A percentile compares a stretch with the other conserved stretches of the same genome.
Evolutionary conservation across 2,888 invertebrate genomes (phyloP).

Genomic region (Parapristionchus giblindavisi): DNA sequence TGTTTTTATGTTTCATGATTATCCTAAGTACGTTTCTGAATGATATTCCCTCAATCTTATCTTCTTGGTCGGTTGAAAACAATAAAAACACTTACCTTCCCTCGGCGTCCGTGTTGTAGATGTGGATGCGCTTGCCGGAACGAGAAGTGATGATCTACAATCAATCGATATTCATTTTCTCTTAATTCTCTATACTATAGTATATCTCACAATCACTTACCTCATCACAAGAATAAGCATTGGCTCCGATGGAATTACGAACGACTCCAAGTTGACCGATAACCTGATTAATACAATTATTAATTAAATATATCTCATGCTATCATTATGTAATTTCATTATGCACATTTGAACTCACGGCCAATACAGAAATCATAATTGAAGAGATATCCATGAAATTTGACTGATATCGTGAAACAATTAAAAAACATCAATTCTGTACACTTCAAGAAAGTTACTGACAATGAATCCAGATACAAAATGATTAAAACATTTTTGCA

Average conservation of each 20-base stretch:
- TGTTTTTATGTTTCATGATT: too few species aligned
- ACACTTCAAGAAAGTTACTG: too few species aligned
- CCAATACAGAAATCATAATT: too few species aligned
- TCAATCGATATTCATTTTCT: background rate
- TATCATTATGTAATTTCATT: too few species aligned
- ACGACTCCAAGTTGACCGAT: constrained; percentile 85
- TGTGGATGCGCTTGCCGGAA: constrained; percentile 83
- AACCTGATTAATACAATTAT: constrained; percentile 72
- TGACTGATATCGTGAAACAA: too few species aligned
- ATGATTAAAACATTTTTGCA: background rate
- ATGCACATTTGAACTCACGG: too few species aligned
- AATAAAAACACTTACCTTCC: constrained; percentile 75
- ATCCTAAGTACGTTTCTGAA: too few species aligned
- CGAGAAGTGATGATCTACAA: constrained; percentile 71
- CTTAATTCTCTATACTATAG: too few species aligned
- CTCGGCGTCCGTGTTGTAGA: constrained; percentile 95
- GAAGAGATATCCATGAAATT: too few species aligned
- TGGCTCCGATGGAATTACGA: constrained; percentile 86
- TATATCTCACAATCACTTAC: constrained; percentile 73
- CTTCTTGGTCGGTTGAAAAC: too few species aligned
- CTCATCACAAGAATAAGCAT: constrained; percentile 78
- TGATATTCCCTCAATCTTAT: too few species aligned
- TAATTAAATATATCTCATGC: constrained; percentile 75
- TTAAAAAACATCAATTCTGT: too few species aligned
- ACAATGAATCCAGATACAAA: background rate